Percentiles rank a stretch among this genome's conserved stretches.
Conservation (phyloP, 1,140 invertebrate genomes). For the Oedothorax gibbosus region DNA sequence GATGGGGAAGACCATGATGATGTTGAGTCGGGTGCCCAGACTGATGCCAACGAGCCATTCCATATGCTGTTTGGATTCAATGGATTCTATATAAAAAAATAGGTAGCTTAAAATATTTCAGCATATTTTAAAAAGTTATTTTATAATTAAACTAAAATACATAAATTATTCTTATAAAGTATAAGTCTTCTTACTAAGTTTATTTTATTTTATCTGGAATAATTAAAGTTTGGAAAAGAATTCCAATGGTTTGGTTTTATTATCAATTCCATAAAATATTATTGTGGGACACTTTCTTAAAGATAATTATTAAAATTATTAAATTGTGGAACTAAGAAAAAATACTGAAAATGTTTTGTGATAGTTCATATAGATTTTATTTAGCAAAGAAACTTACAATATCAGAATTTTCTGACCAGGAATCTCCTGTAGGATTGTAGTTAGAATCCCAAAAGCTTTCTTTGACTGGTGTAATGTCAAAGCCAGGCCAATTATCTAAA, state of each 20-base stretch:
- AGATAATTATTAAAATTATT: too few species aligned
- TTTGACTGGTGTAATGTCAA: constrained; percentile 43
- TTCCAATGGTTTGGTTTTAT: not conserved
- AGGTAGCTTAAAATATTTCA: too few species aligned
- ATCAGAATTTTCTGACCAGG: constrained; percentile 28
- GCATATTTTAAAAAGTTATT: too few species aligned
- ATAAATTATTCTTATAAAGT: not conserved
- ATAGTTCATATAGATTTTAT: too few species aligned
- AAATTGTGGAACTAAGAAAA: too few species aligned
- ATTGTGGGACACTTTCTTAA: not conserved
- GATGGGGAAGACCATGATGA: constrained; percentile 22
- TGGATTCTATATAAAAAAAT: not conserved
- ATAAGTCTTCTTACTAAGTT: not conserved
- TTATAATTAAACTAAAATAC: too few species aligned
- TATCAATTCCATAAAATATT: not conserved
- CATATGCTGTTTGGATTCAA: constrained; percentile 11
- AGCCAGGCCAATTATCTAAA: constrained; percentile 51
- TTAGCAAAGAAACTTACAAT: constrained; percentile 5
- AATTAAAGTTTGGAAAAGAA: not conserved
- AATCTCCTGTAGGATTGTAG: constrained; percentile 40
- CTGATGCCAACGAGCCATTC: not conserved
- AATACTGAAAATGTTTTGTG: too few species aligned
- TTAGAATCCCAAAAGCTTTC: constrained; percentile 56
- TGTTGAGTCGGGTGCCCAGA: constrained; percentile 11
- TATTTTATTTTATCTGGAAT: not conserved